phyloP scores from a whole-genome alignment of 2,888 invertebrate genomes.

The Heliconius aoede region DNA sequence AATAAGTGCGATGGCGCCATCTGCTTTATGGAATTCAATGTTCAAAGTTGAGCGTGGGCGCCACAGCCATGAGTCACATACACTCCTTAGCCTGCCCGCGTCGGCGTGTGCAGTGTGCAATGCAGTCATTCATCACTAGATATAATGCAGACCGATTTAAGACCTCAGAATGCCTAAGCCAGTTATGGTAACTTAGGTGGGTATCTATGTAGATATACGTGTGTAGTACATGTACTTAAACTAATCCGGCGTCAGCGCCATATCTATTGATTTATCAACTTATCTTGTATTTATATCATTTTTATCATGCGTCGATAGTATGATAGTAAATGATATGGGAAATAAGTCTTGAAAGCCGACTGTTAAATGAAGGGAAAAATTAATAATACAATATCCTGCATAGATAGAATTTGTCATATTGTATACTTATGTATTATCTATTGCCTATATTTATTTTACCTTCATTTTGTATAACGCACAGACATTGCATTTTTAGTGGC shows the following conservation, averaged over 20 bases:
- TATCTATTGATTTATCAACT: constrained; percentile 35
- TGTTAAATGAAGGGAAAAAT: background rate
- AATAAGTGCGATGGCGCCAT: constrained; percentile 58
- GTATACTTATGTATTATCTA: background rate
- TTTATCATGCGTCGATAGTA: constrained; percentile 29
- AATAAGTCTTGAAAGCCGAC: background rate
- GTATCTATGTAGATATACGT: background rate
- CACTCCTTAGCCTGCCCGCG: constrained; percentile 59
- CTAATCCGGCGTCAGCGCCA: constrained; percentile 27
- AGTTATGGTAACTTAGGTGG: background rate
- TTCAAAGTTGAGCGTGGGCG: constrained; percentile 64
- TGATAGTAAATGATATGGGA: constrained; percentile 10
- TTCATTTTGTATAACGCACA: too few species aligned
- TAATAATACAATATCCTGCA: background rate
- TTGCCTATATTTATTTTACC: too few species aligned
- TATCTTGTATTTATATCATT: constrained; percentile 36
- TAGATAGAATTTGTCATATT: background rate
- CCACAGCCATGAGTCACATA: constrained; percentile 65
- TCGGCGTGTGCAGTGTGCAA: constrained; percentile 46
- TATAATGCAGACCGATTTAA: constrained; percentile 38
- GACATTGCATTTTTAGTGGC: too few species aligned
- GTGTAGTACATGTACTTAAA: constrained; percentile 20
- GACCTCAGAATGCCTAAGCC: constrained; percentile 37
- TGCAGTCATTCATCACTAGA: constrained; percentile 51
- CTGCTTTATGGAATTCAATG: constrained; percentile 60